A percentile compares a stretch with the other conserved stretches of the same genome.
Evolutionary conservation across 2,888 invertebrate genomes (phyloP).

Genomic region (Acronicta leporina): DNA sequence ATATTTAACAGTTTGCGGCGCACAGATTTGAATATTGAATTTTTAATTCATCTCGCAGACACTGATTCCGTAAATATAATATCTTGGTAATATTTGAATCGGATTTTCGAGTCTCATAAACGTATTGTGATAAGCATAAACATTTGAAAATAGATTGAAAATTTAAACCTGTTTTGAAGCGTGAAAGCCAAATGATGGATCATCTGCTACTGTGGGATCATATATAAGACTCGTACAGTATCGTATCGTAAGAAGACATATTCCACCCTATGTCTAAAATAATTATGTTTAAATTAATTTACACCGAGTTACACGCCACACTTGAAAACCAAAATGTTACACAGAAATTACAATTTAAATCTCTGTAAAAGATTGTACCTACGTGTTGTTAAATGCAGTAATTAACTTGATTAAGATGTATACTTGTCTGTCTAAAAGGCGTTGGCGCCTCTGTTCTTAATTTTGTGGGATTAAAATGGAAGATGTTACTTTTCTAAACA

Average conservation of each 20-base stretch:
- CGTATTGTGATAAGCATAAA: neutral
- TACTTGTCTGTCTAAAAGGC: slow-evolving; percentile 2
- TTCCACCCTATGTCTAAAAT: slow-evolving; percentile 24
- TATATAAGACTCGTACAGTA: no score
- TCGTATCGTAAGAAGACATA: no score
- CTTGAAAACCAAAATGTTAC: slow-evolving; percentile 1
- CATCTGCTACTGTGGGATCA: no score
- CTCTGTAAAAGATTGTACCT: slow-evolving; percentile 19
- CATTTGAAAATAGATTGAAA: no score
- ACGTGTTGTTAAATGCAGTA: slow-evolving; percentile 27
- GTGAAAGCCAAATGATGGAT: no score
- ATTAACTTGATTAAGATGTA: slow-evolving; percentile 38
- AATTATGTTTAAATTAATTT: slow-evolving; percentile 18
- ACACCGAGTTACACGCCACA: neutral
- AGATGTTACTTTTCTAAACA: neutral
- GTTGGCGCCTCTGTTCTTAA: slow-evolving; percentile 12
- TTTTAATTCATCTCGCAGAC: slow-evolving; percentile 50
- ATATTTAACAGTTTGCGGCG: slow-evolving; percentile 70
- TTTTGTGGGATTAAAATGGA: neutral
- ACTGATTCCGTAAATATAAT: slow-evolving; percentile 34
- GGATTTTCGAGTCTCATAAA: neutral
- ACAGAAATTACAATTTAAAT: slow-evolving; percentile 32
- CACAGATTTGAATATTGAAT: slow-evolving; percentile 71
- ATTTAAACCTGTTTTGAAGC: no score
- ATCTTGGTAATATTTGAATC: slow-evolving; percentile 11